These are phyloP conservation scores for Geodia barretti DNA, from an alignment of 37 sponge, comb jelly and placozoan species.

Conservation along the genomic window DNA sequence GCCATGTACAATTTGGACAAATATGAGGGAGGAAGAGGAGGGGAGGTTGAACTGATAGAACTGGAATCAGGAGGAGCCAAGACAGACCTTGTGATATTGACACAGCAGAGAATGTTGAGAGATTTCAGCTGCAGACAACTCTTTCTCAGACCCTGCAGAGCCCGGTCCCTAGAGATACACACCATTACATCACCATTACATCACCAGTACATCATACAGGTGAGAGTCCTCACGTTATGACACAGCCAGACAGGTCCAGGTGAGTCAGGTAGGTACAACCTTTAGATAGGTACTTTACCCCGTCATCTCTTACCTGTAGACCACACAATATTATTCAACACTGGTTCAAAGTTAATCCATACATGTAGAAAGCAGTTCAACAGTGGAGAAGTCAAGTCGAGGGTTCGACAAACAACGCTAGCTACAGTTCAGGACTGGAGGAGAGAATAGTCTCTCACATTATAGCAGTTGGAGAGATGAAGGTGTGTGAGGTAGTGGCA, in stretches of 20 bases:
- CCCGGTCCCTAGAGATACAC: conserved; percentile 53
- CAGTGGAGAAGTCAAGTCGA: neutral
- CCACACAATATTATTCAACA: neutral
- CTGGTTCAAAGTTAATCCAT: too few species aligned
- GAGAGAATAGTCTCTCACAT: conserved; percentile 49
- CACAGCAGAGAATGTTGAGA: conserved; percentile 68
- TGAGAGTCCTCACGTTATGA: conserved; percentile 35
- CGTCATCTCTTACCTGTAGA: conserved; percentile 78
- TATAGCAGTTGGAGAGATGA: conserved; percentile 48
- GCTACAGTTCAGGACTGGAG: neutral
- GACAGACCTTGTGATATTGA: conserved; percentile 71
- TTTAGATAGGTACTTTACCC: conserved; percentile 71
- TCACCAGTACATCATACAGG: neutral
- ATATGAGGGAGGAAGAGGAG: too few species aligned
- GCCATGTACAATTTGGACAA: neutral
- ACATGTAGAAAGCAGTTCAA: neutral
- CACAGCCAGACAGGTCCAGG: conserved; percentile 45
- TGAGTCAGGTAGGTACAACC: conserved; percentile 59
- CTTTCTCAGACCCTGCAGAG: conserved; percentile 60
- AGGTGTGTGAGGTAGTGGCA: conserved; percentile 66
- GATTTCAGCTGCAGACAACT: conserved; percentile 51
- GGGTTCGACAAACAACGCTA: neutral
- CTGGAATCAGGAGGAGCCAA: neutral
- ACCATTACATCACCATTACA: neutral
- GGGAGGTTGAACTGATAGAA: too few species aligned